Base-by-base conservation (phyloP, 2,888 invertebrate genomes). In the Cacoxenus indagator region DNA sequence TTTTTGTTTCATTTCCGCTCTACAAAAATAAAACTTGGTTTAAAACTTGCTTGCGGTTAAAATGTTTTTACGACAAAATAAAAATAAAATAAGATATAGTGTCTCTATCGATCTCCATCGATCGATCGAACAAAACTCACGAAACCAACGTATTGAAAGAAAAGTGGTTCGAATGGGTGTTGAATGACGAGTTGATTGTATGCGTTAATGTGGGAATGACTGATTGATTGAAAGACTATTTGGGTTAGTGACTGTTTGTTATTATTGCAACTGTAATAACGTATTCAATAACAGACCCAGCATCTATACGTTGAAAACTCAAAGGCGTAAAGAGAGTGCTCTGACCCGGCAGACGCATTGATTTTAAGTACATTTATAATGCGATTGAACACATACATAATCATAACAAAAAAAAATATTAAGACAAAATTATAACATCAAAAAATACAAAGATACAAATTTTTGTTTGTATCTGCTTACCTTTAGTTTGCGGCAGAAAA, bases 1-100 rank as follows among this genome's bases (percentile, higher is more conserved):
- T 46, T 48, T 48, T 48, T 37, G 37, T 19, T 17, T 48, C 19
- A 48, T 48, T 48, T 48, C 48, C 48, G 48, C 48, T 48, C 48
- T 17, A n/a, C 37, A 37, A 4, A 9, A 14, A 48, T n/a, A n/a
- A 9, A 11, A 48, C 6, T 14, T 19, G 48, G 14, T 17, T 48
- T n/a, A 48, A 17, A 48, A 48, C 11, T 48, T 48, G 48, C 11
- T 48, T 48, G 48, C 19, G 48, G 9, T 48, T 48, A 48, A 48
- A 48, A 48, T 48, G 19, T 1, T 48, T 37, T 37, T 37, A 37
- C 14, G 3, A 43, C 43, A 37, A 37, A 37, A 37, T 8, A 37
- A 8, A 43, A n/a, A 43, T n/a, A 43, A 8, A n/a, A n/a, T n/a
- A n/a, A n/a, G n/a, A 37, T 37, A 17, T 48, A 17, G 17, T 17